These are phyloP conservation scores for Stenodema calcarata DNA, from an alignment of 2,888 invertebrate species.

Conservation along the genomic window DNA sequence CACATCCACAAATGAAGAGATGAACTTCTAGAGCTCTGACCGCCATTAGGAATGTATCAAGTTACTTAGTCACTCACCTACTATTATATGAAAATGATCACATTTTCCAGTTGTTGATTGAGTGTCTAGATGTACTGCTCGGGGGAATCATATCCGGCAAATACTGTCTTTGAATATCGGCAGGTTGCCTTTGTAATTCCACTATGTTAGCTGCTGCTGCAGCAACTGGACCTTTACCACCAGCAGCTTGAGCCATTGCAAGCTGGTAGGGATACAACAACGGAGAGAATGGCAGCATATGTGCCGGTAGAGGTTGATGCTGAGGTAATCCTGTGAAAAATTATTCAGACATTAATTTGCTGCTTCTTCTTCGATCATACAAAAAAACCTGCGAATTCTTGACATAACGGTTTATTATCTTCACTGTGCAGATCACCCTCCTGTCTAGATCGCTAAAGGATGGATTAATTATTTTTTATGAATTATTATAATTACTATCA, in stretches of 20 bases:
- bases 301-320: constrained; percentile 75
- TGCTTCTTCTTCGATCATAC: background rate
- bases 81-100: constrained; percentile 61
- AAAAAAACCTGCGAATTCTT: no score
- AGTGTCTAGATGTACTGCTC: constrained; percentile 52
- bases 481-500: no score
- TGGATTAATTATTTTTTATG: no score
- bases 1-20: no score
- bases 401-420: no score
- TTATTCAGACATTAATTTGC: background rate
- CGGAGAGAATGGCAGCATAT: constrained; percentile 88
- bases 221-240: constrained; percentile 63
- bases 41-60: no score
- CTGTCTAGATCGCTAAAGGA: no score
- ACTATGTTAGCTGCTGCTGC: constrained; percentile 67
- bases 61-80: background rate
- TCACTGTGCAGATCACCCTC: no score
- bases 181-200: constrained; percentile 82
- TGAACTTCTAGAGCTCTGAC: no score
- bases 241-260: constrained; percentile 65
- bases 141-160: constrained; percentile 92
- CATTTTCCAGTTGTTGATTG: constrained; percentile 68
- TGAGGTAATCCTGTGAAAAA: constrained; percentile 55
- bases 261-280: constrained; percentile 88
- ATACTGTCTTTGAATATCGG: constrained; percentile 92